Evolutionary conservation across 2,888 invertebrate species (phyloP).

Genomic region (Eurytoma adleriae): DNA sequence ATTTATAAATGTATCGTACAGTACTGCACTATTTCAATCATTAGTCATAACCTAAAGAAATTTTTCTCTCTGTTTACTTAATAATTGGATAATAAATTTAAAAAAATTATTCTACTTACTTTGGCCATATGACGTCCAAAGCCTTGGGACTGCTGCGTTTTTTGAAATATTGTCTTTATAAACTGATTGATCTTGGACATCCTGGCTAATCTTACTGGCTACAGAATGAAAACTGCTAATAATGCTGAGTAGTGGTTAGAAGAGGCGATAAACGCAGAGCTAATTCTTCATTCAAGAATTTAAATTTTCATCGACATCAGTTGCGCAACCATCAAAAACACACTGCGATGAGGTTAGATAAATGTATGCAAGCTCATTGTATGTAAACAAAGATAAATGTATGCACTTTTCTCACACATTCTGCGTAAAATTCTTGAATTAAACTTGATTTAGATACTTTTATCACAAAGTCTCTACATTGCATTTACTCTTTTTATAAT

Average conservation of each 20-base stretch:
- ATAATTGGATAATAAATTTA: not conserved
- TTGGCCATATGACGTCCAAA: constrained; percentile 77
- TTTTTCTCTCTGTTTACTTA: not conserved
- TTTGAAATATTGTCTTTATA: constrained; percentile 73
- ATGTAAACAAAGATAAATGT: not conserved
- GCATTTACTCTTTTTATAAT: no score
- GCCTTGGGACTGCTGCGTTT: constrained; percentile 69
- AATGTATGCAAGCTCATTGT: not conserved
- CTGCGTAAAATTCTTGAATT: no score
- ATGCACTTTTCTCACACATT: no score
- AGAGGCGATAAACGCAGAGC: not conserved
- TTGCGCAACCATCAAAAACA: constrained; percentile 8
- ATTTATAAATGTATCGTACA: no score
- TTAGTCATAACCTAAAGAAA: no score
- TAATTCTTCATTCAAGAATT: constrained; percentile 25
- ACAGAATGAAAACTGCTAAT: not conserved
- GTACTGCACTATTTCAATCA: no score
- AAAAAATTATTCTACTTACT: constrained; percentile 67
- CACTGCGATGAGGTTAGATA: constrained; percentile 3
- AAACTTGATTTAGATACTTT: no score
- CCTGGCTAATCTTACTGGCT: not conserved
- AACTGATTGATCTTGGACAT: constrained; percentile 64
- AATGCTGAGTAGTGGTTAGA: not conserved
- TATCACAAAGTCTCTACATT: no score
- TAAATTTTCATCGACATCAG: not conserved